phyloP scores from a whole-genome alignment of 2,797 vertebrate species.

The Mormyrus proboscirostris region DNA sequence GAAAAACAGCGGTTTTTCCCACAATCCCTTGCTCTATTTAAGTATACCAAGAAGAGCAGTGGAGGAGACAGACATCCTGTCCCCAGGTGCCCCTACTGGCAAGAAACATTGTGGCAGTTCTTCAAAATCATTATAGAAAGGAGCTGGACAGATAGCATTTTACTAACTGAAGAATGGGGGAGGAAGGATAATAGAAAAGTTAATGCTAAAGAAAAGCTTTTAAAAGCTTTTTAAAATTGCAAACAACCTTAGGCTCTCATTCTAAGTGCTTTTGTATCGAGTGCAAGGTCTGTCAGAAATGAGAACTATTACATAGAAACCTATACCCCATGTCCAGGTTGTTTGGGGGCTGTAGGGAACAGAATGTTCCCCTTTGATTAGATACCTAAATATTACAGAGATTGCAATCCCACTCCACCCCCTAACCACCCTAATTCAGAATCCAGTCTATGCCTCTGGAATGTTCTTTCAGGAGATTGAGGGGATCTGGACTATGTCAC shows the following conservation, averaged over 20 bases:
- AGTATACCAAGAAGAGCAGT: not conserved
- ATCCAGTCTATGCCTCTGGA: not conserved
- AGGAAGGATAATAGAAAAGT: not conserved
- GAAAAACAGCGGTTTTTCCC: not conserved
- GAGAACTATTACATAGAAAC: not conserved
- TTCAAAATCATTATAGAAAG: not conserved
- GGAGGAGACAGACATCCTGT: not conserved
- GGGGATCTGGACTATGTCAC: slow-evolving; percentile 2
- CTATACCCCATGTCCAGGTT: not conserved
- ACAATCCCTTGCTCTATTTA: not conserved
- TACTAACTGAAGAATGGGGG: not conserved
- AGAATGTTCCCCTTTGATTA: slow-evolving; percentile 8
- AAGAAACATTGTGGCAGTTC: not conserved
- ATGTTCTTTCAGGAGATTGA: slow-evolving; percentile 11
- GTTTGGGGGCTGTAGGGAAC: not conserved
- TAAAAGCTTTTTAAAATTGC: not conserved
- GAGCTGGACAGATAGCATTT: not conserved
- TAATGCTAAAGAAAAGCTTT: slow-evolving; percentile 7
- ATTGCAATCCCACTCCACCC: not conserved
- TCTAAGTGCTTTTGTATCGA: not conserved
- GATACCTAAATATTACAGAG: not conserved
- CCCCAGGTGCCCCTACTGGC: not conserved
- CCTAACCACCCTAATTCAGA: not conserved
- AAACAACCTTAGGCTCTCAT: not conserved
- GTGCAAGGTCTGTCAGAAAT: not conserved